A percentile compares a stretch with the other conserved stretches of the same genome.
Conservation (phyloP, 2,113 vertebrate genomes). For the Columbina picui region DNA sequence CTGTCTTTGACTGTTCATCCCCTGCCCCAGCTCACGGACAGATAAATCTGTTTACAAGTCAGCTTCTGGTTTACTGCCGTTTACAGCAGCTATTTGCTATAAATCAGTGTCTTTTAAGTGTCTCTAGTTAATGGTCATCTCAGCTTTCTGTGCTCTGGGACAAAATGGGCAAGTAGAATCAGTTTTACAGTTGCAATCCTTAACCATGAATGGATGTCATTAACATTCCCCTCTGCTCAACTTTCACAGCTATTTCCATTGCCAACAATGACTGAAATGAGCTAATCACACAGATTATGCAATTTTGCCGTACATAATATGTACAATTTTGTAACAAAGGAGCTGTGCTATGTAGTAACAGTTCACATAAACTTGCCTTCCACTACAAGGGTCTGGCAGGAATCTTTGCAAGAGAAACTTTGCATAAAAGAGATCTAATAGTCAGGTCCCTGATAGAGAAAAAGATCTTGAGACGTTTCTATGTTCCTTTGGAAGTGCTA, state of each 20-base stretch:
- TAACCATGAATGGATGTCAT: background rate
- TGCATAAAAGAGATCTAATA: background rate
- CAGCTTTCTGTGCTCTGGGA: background rate
- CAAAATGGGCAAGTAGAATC: background rate
- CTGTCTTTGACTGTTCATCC: background rate
- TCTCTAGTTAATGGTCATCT: background rate
- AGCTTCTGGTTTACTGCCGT: background rate
- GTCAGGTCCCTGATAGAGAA: background rate
- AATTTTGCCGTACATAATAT: background rate
- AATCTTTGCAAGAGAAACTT: background rate
- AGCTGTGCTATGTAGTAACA: background rate
- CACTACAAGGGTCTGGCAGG: background rate
- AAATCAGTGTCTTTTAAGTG: background rate
- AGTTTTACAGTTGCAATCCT: background rate
- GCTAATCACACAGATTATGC: constrained; percentile 42
- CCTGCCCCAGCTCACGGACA: background rate
- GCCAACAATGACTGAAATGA: background rate
- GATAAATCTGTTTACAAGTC: fast-evolving
- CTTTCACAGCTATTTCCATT: background rate
- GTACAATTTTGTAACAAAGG: constrained; percentile 36
- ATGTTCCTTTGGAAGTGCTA: background rate
- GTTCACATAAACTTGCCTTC: background rate
- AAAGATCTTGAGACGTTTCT: background rate
- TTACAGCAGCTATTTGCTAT: background rate
- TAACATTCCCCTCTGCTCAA: background rate